Evolutionary conservation across 2,888 invertebrate species (phyloP).

Genomic region (Alcis repandata): DNA sequence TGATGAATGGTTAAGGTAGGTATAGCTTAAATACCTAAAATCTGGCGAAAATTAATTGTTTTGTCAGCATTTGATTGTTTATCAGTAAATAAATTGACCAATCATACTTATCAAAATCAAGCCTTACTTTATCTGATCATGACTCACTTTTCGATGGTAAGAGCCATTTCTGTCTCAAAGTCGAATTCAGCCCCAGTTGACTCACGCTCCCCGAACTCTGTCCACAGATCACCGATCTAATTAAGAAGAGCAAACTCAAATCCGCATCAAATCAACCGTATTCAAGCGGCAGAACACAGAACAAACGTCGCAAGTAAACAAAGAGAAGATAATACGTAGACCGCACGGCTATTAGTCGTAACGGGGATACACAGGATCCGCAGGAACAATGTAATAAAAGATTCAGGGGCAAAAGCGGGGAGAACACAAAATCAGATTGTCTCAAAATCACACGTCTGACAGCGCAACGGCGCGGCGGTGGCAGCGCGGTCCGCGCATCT

Average conservation of each 20-base stretch:
- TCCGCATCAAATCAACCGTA: constrained; percentile 50
- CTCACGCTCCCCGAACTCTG: constrained; percentile 11
- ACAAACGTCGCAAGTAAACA: constrained; percentile 57
- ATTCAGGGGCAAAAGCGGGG: constrained; percentile 82
- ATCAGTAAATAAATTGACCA: neutral
- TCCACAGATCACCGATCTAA: constrained; percentile 25
- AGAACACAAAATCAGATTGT: constrained; percentile 85
- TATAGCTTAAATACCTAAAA: no score
- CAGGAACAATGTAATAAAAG: constrained; percentile 78
- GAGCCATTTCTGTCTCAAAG: constrained; percentile 3
- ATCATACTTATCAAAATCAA: neutral
- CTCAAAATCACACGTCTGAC: constrained; percentile 85
- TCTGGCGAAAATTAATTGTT: no score
- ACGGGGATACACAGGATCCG: constrained; percentile 64
- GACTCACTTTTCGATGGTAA: neutral
- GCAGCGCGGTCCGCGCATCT: constrained; percentile 72
- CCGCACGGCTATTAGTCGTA: constrained; percentile 77
- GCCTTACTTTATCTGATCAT: neutral
- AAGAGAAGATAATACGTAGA: constrained; percentile 58
- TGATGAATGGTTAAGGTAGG: no score
- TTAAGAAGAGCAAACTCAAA: constrained; percentile 27
- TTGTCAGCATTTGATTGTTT: neutral
- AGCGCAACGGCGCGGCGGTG: constrained; percentile 63
- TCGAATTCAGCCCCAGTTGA: neutral
- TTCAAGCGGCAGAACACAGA: constrained; percentile 46